Conservation (phyloP, 92 coral and sea anemone genomes). For the Paramuricea clavata region DNA sequence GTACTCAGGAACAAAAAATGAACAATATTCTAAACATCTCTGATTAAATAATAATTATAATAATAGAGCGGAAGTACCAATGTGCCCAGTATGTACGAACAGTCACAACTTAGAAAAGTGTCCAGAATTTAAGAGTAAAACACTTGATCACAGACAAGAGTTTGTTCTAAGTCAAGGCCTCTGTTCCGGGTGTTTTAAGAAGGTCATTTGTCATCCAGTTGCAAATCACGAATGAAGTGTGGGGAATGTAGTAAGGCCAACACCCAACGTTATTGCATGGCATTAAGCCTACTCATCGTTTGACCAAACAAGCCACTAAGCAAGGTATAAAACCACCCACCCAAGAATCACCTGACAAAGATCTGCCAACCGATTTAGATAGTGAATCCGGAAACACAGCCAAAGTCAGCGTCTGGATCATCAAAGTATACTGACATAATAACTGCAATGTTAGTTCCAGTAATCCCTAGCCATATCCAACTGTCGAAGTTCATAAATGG, state of each 20-base stretch:
- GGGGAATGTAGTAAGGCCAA: constrained; percentile 44
- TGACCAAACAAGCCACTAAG: background rate
- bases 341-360: background rate
- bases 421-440: background rate
- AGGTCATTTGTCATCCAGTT: constrained; percentile 64
- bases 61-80: background rate
- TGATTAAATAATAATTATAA: background rate
- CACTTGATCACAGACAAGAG: constrained; percentile 26
- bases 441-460: constrained; percentile 61
- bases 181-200: constrained; percentile 64
- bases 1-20: constrained; percentile 53
- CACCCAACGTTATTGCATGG: constrained; percentile 69
- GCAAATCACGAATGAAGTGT: constrained; percentile 52
- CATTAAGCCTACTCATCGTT: background rate
- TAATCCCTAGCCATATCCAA: constrained; percentile 64
- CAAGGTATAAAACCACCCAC: background rate
- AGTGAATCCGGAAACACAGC: constrained; percentile 22
- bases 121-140: constrained; percentile 28
- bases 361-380: background rate
- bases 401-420: background rate
- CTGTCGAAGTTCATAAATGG: constrained; percentile 70
- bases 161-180: constrained; percentile 52
- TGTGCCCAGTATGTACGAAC: background rate
- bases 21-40: background rate
- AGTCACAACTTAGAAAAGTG: constrained; percentile 40